Percentiles rank a stretch among this genome's conserved stretches.
These are phyloP conservation scores for Phataginus tetradactyla DNA, from an alignment of 2,797 vertebrate genomes.

Conservation along the genomic window DNA sequence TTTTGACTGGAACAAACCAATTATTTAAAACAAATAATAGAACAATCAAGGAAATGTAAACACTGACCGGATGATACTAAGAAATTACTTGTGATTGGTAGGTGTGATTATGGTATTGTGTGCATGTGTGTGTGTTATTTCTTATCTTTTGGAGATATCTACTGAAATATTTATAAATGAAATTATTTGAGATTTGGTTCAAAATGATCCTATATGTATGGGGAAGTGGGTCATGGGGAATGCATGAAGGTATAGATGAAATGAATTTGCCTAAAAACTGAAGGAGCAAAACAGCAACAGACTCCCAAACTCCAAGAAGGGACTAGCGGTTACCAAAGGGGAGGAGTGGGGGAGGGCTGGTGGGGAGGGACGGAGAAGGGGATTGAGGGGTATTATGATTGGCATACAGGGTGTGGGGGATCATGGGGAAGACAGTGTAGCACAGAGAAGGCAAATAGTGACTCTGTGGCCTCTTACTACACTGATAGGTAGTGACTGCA, in stretches of 20 bases:
- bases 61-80: neutral
- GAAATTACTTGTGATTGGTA: neutral
- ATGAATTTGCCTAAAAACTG: neutral
- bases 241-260: neutral
- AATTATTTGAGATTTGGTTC: neutral
- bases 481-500: too few species aligned
- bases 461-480: too few species aligned
- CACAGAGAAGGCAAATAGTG: too few species aligned
- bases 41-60: neutral
- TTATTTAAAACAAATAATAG: neutral
- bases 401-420: too few species aligned
- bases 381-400: too few species aligned
- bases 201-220: neutral
- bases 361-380: too few species aligned
- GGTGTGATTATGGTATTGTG: neutral
- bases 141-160: neutral
- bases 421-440: too few species aligned
- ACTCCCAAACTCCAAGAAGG: too few species aligned
- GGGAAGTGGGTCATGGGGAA: neutral
- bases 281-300: too few species aligned
- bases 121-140: neutral
- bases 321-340: too few species aligned
- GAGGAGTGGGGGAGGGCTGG: too few species aligned
- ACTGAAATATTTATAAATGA: neutral
- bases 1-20: neutral